These are phyloP conservation scores for Melieria picta DNA, from an alignment of 2,888 invertebrate genomes.

Conservation along the genomic window DNA sequence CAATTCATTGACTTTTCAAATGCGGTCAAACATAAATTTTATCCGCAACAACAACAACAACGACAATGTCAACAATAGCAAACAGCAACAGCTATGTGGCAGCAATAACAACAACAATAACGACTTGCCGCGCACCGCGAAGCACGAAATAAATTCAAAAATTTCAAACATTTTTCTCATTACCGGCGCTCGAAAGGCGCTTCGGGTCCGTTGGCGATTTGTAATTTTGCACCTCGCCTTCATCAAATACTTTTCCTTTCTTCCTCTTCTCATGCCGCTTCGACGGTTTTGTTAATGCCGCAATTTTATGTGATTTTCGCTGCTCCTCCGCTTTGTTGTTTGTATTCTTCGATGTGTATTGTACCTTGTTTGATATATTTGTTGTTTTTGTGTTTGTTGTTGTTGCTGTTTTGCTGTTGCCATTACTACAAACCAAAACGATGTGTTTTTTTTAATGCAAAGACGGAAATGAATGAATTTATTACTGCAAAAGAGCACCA, in stretches of 20 bases:
- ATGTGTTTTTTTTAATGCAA: slow-evolving; percentile 8
- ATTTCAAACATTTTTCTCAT: slow-evolving; percentile 6
- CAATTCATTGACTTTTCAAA: slow-evolving; percentile 30
- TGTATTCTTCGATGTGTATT: too few relatives aligned
- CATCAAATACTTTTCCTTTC: too few relatives aligned
- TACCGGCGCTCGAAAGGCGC: not conserved
- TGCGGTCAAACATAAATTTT: slow-evolving; percentile 35
- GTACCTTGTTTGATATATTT: not conserved
- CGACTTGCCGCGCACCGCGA: not conserved
- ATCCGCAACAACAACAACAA: too few relatives aligned
- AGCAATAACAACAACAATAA: not conserved
- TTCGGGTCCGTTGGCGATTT: too few relatives aligned
- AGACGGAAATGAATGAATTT: not conserved
- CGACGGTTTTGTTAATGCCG: too few relatives aligned
- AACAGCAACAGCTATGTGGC: too few relatives aligned
- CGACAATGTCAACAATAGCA: too few relatives aligned
- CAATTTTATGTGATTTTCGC: too few relatives aligned
- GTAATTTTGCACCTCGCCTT: too few relatives aligned
- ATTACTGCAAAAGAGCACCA: slow-evolving; percentile 13
- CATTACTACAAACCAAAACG: slow-evolving; percentile 1
- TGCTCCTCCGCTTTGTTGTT: too few relatives aligned
- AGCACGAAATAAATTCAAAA: not conserved
- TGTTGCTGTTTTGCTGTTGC: not conserved
- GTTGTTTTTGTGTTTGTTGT: slow-evolving; percentile 16
- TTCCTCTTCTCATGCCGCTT: too few relatives aligned